Evolutionary conservation across 1,140 invertebrate species (phyloP).

Genomic region (Venturia canescens): DNA sequence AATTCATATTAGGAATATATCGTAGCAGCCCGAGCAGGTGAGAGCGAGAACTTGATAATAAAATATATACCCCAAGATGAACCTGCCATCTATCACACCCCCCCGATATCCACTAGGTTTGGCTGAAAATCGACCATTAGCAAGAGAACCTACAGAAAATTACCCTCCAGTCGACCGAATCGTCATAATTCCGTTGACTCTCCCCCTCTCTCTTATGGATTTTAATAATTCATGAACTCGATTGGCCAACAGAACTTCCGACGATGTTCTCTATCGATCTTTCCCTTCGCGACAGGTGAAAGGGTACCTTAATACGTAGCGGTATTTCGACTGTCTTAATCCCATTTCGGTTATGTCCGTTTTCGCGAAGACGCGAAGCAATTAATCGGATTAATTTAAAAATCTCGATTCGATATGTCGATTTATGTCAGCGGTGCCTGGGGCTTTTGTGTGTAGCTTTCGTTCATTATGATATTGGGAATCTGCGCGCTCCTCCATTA

Average conservation of each 20-base stretch:
- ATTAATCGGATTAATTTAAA: no score
- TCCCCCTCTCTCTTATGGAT: neutral
- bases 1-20: neutral
- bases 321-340: neutral
- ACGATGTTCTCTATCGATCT: neutral
- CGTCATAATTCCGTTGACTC: neutral
- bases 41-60: no score
- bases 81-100: conserved; percentile 37
- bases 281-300: neutral
- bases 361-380: no score
- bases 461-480: no score
- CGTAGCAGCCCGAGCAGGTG: neutral
- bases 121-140: conserved; percentile 10
- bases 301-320: neutral
- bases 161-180: conserved; percentile 23
- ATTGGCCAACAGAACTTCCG: conserved; percentile 4
- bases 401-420: no score
- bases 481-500: no score
- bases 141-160: neutral
- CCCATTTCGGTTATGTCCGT: neutral
- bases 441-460: no score
- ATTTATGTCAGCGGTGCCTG: no score
- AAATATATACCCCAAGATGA: conserved; percentile 16
- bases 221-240: conserved; percentile 19
- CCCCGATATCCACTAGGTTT: neutral